Evolutionary conservation across 2,113 vertebrate genomes (phyloP).

Genomic region (Peromyscus californicus): DNA sequence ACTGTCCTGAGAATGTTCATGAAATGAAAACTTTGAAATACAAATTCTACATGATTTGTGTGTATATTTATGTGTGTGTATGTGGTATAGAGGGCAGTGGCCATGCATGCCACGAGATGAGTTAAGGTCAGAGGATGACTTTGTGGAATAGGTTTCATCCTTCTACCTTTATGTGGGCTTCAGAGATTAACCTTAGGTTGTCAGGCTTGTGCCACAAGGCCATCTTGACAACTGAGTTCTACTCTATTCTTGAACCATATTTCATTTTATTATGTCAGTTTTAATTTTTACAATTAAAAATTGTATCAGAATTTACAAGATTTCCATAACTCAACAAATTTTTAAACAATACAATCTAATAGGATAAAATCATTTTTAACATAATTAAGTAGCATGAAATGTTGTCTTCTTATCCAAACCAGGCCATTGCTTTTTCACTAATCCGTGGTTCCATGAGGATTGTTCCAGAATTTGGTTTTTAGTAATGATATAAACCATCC

Average conservation of each 20-base stretch:
- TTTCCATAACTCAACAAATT: background rate
- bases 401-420: background rate
- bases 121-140: background rate
- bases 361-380: background rate
- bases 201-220: background rate
- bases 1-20: background rate
- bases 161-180: background rate
- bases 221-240: background rate
- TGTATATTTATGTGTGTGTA: background rate
- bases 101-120: background rate
- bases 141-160: background rate
- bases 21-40: constrained; percentile 22
- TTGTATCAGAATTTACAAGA: background rate
- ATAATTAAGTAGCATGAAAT: background rate
- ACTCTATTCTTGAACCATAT: background rate
- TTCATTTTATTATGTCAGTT: background rate
- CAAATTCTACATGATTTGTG: background rate
- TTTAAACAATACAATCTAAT: constrained; percentile 24
- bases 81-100: background rate
- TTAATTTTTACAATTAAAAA: constrained; percentile 34
- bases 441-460: background rate
- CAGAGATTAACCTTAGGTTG: too few species aligned
- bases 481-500: background rate
- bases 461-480: background rate
- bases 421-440: background rate